phyloP scores from a whole-genome alignment of 2,797 vertebrate genomes.

The Aulostomus chinensis region DNA sequence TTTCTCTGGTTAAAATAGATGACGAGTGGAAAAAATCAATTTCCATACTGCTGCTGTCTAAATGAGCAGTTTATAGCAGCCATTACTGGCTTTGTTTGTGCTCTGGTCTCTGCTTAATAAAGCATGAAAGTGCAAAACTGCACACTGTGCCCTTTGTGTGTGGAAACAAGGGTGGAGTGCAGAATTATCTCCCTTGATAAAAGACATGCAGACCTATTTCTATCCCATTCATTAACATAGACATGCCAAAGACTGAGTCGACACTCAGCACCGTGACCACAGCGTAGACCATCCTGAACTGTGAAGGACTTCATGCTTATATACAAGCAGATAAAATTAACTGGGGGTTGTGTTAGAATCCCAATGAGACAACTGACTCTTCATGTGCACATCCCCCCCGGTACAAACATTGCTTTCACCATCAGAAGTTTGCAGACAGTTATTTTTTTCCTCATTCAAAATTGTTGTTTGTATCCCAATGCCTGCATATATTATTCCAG shows the following conservation, averaged over 20 bases:
- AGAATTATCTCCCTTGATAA: constrained; percentile 71
- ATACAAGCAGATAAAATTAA: background rate
- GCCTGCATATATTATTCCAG: background rate
- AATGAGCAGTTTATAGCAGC: constrained; percentile 42
- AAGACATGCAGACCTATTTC: constrained; percentile 63
- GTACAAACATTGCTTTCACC: too few relatives aligned
- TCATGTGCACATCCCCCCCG: too few relatives aligned
- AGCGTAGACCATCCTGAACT: constrained; percentile 40
- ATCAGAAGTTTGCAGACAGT: background rate
- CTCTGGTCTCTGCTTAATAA: constrained; percentile 54
- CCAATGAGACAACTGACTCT: background rate
- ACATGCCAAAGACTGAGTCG: constrained; percentile 44
- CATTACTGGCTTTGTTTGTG: constrained; percentile 50
- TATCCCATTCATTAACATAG: constrained; percentile 54
- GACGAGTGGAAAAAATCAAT: constrained; percentile 13
- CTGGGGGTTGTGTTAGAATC: background rate
- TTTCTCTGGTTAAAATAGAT: constrained; percentile 16
- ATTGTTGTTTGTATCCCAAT: background rate
- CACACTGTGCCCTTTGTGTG: constrained; percentile 74
- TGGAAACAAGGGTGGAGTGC: constrained; percentile 63
- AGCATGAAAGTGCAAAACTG: constrained; percentile 59
- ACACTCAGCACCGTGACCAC: constrained; percentile 11
- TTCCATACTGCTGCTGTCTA: constrained; percentile 42
- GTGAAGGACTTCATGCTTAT: constrained; percentile 26
- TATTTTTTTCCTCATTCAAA: background rate